Evolutionary conservation across 1,140 invertebrate genomes (phyloP), one percentile per base, ranked within the genome.

Genomic region (Drosophila rufa): DNA sequence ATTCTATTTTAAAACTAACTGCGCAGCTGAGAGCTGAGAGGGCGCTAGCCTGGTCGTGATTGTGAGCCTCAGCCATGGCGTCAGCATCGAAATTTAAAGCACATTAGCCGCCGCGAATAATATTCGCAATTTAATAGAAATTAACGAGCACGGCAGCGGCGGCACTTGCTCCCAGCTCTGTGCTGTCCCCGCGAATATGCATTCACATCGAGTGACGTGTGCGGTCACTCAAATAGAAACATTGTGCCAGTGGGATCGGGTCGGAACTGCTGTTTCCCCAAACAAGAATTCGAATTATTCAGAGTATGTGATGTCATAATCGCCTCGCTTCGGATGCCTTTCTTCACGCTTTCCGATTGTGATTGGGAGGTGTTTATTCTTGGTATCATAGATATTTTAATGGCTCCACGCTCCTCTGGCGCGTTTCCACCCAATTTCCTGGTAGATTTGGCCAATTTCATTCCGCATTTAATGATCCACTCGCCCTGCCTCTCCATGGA

Each of bases 271-370:
- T 15, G 50, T 1, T 22, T 22, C 33, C 51, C 51, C 33, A 11
- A 15, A 33, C 75, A 77, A 74, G 70, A 70, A 66, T 80, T 84
- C 69, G 60, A 90, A 90, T 89, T 84, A 89, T 89, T 89, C 82
- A 80, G 56, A 78, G 78, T 67, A 89, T 89, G 84, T 89, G 84
- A 89, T 89, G 84, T 89, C 84, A 89, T 90, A 81, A 75, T 36
- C 25, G 59, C 40, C 38, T 15, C 53, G 64, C 47, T 65, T 65
- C 43, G 22, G 33, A 25, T 51, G 55, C 62, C 51, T 27, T 65
- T 61, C 43, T 83, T 79, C 66, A 79, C 75, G 79, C 84, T 89
- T 87, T 87, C 83, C 58, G 59, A 75, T 56, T 67, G 47, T 2
- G 62, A 25, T 58, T 48, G 17, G 47, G 22, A 59, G 48, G 75